phyloP scores from a whole-genome alignment of 2,888 invertebrate species.

The Alitta virens region DNA sequence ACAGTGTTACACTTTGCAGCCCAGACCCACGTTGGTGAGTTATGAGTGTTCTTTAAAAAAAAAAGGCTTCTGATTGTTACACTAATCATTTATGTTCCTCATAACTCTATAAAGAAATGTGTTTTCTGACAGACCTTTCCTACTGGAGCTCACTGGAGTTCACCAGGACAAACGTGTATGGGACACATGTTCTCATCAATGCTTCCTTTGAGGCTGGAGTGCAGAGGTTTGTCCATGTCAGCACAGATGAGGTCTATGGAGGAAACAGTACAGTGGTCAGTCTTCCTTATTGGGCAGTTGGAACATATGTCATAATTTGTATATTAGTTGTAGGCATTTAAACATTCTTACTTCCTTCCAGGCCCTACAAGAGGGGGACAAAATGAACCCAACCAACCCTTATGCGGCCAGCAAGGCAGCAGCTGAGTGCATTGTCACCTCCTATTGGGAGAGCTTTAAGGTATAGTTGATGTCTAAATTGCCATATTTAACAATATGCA shows the following conservation, averaged over 20 bases:
- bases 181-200: conserved; percentile 35
- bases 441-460: conserved; percentile 37
- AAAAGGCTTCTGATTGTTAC: too few relatives aligned
- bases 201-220: conserved; percentile 31
- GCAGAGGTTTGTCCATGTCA: conserved; percentile 35
- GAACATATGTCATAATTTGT: too few relatives aligned
- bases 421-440: conserved; percentile 37
- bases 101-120: neutral
- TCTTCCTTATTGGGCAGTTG: neutral
- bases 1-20: conserved; percentile 37
- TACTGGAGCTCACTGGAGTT: conserved; percentile 36
- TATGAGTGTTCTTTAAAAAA: too few relatives aligned
- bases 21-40: conserved; percentile 37
- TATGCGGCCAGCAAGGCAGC: conserved; percentile 48
- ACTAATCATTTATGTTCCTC: neutral
- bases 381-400: conserved; percentile 38
- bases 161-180: conserved; percentile 34
- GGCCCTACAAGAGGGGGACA: conserved; percentile 26
- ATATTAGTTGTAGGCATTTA: too few relatives aligned
- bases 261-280: conserved; percentile 17
- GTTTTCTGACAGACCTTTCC: conserved; percentile 29
- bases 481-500: too few relatives aligned
- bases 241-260: conserved; percentile 55
- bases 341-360: neutral
- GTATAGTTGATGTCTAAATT: conserved; percentile 15